phyloP scores from a whole-genome alignment of 2,888 invertebrate species.

The Entomobrya proxima region DNA sequence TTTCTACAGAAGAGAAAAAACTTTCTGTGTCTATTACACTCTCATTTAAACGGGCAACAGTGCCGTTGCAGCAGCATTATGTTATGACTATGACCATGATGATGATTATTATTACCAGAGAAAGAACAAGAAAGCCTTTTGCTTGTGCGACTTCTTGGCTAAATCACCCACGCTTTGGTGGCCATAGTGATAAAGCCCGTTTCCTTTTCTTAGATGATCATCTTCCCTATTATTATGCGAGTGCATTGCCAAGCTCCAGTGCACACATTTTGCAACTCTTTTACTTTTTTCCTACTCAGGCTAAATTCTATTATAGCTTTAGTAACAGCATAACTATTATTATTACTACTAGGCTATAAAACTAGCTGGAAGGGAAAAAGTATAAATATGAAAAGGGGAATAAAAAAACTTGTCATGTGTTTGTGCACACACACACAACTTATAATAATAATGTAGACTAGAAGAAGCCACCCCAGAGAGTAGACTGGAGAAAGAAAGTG shows the following conservation, averaged over 20 bases:
- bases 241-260: neutral
- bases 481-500: conserved; percentile 37
- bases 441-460: neutral
- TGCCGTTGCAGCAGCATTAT: neutral
- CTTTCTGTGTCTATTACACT: too few relatives aligned
- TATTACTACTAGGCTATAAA: conserved; percentile 61
- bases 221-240: neutral
- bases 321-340: too few relatives aligned
- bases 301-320: conserved; percentile 65
- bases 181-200: conserved; percentile 64
- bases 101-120: conserved; percentile 63
- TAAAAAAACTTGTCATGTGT: neutral
- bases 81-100: conserved; percentile 27
- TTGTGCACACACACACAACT: conserved; percentile 3
- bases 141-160: conserved; percentile 63
- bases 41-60: too few relatives aligned
- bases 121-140: conserved; percentile 60
- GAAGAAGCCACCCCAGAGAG: conserved; percentile 57
- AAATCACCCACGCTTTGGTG: conserved; percentile 60
- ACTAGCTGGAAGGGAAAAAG: neutral
- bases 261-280: neutral
- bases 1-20: too few relatives aligned
- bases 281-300: conserved; percentile 18
- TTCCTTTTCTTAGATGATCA: conserved; percentile 1
- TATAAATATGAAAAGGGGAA: neutral